A percentile compares a stretch with the other conserved stretches of the same genome.
phyloP scores from a whole-genome alignment of 2,797 vertebrate species.

The Garrulus glandarius region DNA sequence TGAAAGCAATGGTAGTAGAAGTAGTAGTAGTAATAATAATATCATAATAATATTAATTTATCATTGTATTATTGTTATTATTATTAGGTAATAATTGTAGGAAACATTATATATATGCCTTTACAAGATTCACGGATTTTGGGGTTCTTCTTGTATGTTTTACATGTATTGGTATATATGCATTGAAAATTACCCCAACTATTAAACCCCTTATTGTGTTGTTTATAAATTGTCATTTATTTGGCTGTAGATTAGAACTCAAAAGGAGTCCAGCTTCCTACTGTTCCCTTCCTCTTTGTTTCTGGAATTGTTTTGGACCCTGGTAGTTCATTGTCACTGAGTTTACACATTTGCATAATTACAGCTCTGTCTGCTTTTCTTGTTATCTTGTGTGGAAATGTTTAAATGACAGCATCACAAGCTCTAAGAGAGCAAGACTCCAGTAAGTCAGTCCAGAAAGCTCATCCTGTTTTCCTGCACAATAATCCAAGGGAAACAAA shows the following conservation, averaged over 20 bases:
- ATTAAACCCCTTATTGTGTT: background rate
- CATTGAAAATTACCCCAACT: background rate
- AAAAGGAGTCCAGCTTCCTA: background rate
- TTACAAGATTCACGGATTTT: background rate
- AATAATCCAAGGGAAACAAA: background rate
- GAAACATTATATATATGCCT: background rate
- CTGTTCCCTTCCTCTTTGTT: background rate
- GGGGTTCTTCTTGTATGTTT: background rate
- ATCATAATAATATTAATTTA: no score
- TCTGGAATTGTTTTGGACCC: background rate
- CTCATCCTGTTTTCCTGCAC: background rate
- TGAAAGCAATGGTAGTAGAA: background rate
- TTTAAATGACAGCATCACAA: background rate
- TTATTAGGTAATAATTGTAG: background rate
- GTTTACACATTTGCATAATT: background rate
- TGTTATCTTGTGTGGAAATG: background rate
- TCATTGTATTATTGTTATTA: no score
- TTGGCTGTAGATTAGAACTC: background rate
- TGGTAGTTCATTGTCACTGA: background rate
- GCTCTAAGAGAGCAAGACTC: background rate
- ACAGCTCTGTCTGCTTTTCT: background rate
- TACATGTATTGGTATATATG: background rate
- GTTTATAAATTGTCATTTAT: background rate
- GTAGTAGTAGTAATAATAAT: background rate
- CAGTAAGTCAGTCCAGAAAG: background rate